Base-by-base conservation (phyloP, 2,113 vertebrate genomes). In the Ictalurus furcatus region DNA sequence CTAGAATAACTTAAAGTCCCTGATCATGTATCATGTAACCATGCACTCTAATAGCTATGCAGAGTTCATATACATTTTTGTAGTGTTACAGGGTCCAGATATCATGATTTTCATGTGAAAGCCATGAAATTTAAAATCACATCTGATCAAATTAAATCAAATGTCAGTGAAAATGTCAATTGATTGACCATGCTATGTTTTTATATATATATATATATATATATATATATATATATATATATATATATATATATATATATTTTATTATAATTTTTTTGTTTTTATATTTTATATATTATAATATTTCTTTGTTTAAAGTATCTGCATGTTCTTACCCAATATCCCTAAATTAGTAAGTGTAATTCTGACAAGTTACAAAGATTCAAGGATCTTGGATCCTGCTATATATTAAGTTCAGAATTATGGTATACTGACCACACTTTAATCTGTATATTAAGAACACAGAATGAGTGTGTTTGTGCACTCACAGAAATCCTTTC, bases 401-500 rank as follows among this genome's bases (percentile, higher is more conserved):
- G 14, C 65, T 69, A 13, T 65, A 25, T 0, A 25, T 19, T 11
- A 9, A 11, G 56, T 19, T 58, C 17, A 58, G 17, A 16, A 58
- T 58, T 0, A 58, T 58, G 56, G 12, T 19, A 81, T 56, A 56
- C 19, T 48, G 37, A 74, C 8, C 6, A 19, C 7, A 61, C 12
- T 59, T 48, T 19, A 0, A 52, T 56, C 12, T 65, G 54, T 59
- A 59, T 65, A 59, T 79, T 11, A 12, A 23, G 8, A 30, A 11
- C 4, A 8, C 37, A 54, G n/a, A 59, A 16, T 23, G 28, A 37
- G 37, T 71, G 6, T 76, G 34, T 37, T 11, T 73, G 69, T 61
- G n/a, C 74, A 96, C 97, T 96, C 91, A 99, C 98, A 12, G 98
- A 94, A 94, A 99, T 97, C 88, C 98, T 96, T 52, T 95, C 97